Conservation (phyloP, 2,888 invertebrate species). For the Ferrisia virgata region DNA sequence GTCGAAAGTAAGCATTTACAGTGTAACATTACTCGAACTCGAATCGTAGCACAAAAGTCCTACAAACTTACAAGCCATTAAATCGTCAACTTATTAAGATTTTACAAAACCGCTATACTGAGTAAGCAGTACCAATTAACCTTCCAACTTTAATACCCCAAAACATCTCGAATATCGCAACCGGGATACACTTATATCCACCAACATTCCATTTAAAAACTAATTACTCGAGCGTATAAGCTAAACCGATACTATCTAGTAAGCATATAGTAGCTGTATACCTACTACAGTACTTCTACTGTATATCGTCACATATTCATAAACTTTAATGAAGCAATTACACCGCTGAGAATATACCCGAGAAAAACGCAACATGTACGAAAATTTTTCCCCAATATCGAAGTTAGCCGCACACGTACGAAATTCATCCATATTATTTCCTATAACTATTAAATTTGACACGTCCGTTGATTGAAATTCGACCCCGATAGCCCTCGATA, state of each 20-base stretch:
- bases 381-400: background rate
- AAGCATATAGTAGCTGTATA: too few species aligned
- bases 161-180: background rate
- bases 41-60: background rate
- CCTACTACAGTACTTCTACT: too few species aligned
- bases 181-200: background rate
- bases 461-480: constrained; percentile 5
- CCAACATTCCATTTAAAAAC: background rate
- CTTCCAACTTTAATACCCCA: background rate
- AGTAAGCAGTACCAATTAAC: background rate
- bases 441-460: constrained; percentile 9
- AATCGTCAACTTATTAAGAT: constrained; percentile 12
- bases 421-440: background rate
- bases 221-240: background rate
- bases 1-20: background rate
- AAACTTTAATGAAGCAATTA: constrained; percentile 12
- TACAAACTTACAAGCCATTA: background rate
- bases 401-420: background rate
- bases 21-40: background rate
- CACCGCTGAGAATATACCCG: background rate
- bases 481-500: background rate
- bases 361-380: background rate
- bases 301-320: constrained; percentile 2
- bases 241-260: background rate
- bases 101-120: background rate